A percentile compares a stretch with the other conserved stretches of the same genome.
These are phyloP conservation scores for Epiblema foenella DNA, from an alignment of 2,888 invertebrate genomes.

Conservation along the genomic window DNA sequence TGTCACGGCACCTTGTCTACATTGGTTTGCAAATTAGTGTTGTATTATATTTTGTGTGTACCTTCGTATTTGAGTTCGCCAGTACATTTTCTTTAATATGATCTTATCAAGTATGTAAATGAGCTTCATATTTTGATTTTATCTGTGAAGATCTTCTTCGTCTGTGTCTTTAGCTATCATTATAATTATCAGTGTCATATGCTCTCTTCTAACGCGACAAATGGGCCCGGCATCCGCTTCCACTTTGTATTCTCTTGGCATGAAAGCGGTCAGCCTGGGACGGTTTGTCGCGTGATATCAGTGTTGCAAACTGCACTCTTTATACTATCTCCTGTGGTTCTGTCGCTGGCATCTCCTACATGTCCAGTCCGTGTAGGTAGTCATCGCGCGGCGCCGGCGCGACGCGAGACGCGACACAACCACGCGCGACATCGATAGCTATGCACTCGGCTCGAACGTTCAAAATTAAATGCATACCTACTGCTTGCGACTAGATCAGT, in stretches of 20 bases:
- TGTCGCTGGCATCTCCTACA: conserved; percentile 81
- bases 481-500: conserved; percentile 84
- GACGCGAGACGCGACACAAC: conserved; percentile 72
- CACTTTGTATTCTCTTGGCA: conserved; percentile 6
- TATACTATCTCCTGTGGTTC: conserved; percentile 83
- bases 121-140: conserved; percentile 75
- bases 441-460: conserved; percentile 82
- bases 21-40: conserved; percentile 82
- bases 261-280: conserved; percentile 51
- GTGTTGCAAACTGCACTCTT: conserved; percentile 86
- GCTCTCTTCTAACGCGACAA: conserved; percentile 75
- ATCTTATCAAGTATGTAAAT: conserved; percentile 69
- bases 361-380: conserved; percentile 67
- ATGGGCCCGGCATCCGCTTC: conserved; percentile 52
- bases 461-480: conserved; percentile 79
- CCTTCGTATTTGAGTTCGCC: conserved; percentile 73
- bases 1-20: conserved; percentile 77
- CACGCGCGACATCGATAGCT: conserved; percentile 81
- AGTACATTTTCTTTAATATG: conserved; percentile 65
- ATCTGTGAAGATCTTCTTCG: conserved; percentile 72
- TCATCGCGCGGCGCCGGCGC: conserved; percentile 64
- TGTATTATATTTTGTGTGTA: conserved; percentile 80
- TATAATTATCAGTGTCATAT: conserved; percentile 77
- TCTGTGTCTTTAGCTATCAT: conserved; percentile 83
- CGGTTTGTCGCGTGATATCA: conserved; percentile 73